Conservation (phyloP, 1,140 invertebrate species). For the Neodiprion fabricii region DNA sequence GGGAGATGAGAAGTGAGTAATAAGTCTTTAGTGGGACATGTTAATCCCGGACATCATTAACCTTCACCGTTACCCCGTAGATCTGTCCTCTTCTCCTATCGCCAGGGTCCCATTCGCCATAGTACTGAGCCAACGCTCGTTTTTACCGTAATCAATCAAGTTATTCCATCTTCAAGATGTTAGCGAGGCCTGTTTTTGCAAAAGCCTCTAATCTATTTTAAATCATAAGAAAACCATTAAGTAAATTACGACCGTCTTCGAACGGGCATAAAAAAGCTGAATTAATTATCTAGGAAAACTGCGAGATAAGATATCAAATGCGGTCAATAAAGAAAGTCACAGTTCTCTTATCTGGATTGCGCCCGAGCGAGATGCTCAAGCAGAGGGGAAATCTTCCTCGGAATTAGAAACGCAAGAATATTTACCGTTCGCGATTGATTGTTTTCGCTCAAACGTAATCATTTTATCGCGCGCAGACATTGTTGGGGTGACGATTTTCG, state of each 20-base stretch:
- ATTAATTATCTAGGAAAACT: neutral
- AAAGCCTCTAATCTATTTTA: constrained; percentile 17
- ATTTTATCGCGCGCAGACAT: no score
- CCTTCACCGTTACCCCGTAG: constrained; percentile 18
- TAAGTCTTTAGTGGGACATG: constrained; percentile 40
- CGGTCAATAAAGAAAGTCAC: no score
- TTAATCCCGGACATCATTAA: constrained; percentile 40
- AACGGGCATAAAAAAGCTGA: neutral
- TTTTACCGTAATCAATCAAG: constrained; percentile 38
- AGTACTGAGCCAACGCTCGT: neutral
- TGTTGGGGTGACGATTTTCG: neutral
- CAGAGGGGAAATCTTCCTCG: no score
- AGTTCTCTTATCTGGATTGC: no score
- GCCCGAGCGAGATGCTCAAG: no score
- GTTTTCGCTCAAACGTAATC: neutral
- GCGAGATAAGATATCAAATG: neutral
- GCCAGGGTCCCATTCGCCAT: neutral
- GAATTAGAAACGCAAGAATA: neutral
- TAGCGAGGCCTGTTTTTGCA: constrained; percentile 3
- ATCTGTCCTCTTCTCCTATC: neutral
- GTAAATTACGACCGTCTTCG: constrained; percentile 18
- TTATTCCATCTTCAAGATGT: constrained; percentile 22
- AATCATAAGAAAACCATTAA: constrained; percentile 23
- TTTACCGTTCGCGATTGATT: neutral
- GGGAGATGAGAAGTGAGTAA: constrained; percentile 4